Evolutionary conservation across 2,888 invertebrate species (phyloP), one percentile per base, ranked within the genome.

Genomic region (Drosophila mayaguana): DNA sequence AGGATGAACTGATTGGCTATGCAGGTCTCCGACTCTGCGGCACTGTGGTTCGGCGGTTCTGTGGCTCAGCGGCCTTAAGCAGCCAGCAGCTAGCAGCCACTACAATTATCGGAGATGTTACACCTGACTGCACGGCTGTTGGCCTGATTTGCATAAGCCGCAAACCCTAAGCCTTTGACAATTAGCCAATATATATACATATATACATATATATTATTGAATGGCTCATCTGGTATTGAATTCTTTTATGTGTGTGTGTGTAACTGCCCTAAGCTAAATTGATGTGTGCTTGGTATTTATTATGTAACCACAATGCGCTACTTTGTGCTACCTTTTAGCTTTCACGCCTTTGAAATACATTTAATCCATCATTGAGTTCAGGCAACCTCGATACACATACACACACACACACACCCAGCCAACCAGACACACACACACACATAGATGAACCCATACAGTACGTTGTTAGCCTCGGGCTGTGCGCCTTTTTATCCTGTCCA

Each of bases 331-430:
- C 83, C 89, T 78, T 88, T 86, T 88, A 73, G 83, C 89, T 88
- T 89, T 86, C 86, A 86, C 89, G 89, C 85, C 89, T 82, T 89
- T 89, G 83, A 89, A 80, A 88, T 80, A 89, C 83, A 89, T 85
- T 85, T 86, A 89, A 86, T 86, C 85, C 89, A 89, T 86, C 85
- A 85, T 89, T 83, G 72, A 73, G 66, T 28, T 53, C 53, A 78
- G 68, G 63, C 65, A 63, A 56, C 63, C 55, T 38, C 59, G 48
- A 64, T 55, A 61, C 22, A 66, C 60, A 25, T 25, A 55, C 51
- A 54, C 54, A 65, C 62, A 53, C 25, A 61, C 2, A 70, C 18
- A 61, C 34, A 50, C 28, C 51, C 54, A 56, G n/a, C n/a, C n/a
- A n/a, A n/a, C n/a, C 38, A 63, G 38, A 7, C 2, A 70, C 18